Conservation (phyloP, 2,797 vertebrate species). For the Oophaga sylvatica region DNA sequence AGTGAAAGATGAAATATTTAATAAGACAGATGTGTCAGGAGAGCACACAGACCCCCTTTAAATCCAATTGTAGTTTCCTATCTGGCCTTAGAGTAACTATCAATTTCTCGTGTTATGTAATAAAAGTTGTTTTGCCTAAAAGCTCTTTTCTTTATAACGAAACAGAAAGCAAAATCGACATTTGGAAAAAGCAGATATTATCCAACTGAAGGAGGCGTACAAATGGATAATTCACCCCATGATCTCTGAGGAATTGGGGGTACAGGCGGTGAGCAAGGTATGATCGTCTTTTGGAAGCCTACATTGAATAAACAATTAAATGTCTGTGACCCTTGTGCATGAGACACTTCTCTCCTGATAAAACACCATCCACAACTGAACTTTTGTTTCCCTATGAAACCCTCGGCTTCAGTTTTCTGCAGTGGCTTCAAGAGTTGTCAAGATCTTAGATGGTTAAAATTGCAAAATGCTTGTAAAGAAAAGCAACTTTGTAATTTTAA, state of each 20-base stretch:
- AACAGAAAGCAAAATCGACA: slow-evolving; percentile 76
- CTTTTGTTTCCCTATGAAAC: too few relatives aligned
- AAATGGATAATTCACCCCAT: slow-evolving; percentile 87
- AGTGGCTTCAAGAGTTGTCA: too few relatives aligned
- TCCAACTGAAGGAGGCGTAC: slow-evolving; percentile 94
- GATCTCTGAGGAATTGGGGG: slow-evolving; percentile 82
- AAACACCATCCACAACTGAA: too few relatives aligned
- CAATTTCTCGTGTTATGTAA: background rate
- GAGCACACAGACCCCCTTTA: background rate
- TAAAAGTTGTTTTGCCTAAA: background rate
- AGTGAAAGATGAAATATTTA: too few relatives aligned
- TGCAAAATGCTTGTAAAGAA: too few relatives aligned
- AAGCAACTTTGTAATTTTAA: too few relatives aligned
- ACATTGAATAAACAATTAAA: background rate
- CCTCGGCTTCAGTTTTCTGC: too few relatives aligned
- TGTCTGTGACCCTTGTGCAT: too few relatives aligned
- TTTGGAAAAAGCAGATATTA: slow-evolving; percentile 82
- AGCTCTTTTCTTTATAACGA: slow-evolving; percentile 62
- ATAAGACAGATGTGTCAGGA: background rate
- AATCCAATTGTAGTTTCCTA: background rate
- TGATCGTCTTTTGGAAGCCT: background rate
- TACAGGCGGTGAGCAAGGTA: slow-evolving; percentile 86
- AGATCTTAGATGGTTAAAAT: too few relatives aligned
- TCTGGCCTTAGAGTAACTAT: background rate
- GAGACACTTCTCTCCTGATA: too few relatives aligned